Conservation (phyloP, 2,797 vertebrate species). For the Cossypha caffra region DNA sequence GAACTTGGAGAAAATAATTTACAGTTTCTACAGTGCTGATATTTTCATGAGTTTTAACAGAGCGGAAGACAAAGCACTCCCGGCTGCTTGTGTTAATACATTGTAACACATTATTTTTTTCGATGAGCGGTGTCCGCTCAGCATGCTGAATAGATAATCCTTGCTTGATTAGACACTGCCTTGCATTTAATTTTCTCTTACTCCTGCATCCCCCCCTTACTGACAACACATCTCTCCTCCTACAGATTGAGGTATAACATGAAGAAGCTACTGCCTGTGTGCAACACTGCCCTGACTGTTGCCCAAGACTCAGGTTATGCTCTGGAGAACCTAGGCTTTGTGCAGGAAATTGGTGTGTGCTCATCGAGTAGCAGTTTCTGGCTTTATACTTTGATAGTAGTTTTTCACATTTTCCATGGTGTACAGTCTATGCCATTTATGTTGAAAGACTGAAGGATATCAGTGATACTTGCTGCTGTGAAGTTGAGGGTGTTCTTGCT, state of each 20-base stretch:
- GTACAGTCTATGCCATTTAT: not conserved
- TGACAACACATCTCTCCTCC: not conserved
- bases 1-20: not conserved
- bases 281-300: not conserved
- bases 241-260: not conserved
- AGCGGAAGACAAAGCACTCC: not conserved
- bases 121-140: rapidly evolving
- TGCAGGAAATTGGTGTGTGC: rapidly evolving
- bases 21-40: rapidly evolving
- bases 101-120: not conserved
- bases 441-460: not conserved
- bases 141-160: not conserved
- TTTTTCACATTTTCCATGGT: not conserved
- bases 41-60: not conserved
- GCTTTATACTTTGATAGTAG: not conserved
- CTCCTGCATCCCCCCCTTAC: not conserved
- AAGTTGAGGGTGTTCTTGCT: not conserved
- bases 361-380: rapidly evolving
- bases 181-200: not conserved
- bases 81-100: rapidly evolving
- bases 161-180: not conserved
- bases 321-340: not conserved
- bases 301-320: not conserved
- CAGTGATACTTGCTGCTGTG: not conserved
- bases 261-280: not conserved